These are phyloP conservation scores for Clinocottus analis DNA, from an alignment of 2,113 vertebrate species.

Conservation along the genomic window DNA sequence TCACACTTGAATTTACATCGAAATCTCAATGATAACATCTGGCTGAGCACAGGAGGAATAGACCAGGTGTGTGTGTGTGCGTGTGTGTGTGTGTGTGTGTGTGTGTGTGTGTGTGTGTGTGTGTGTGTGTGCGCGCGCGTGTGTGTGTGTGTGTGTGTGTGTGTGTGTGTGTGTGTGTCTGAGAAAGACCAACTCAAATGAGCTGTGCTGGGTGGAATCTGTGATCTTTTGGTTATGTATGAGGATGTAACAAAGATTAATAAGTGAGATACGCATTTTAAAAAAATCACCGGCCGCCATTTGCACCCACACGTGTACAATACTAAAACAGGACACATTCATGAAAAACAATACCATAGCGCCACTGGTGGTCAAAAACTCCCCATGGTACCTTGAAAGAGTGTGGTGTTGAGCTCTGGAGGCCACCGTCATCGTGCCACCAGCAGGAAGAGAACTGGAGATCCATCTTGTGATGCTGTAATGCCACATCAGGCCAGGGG, in stretches of 20 bases:
- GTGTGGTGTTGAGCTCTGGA: background rate
- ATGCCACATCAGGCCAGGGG: background rate
- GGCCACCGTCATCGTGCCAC: background rate
- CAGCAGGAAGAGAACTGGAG: background rate
- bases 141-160: conserved; percentile 24
- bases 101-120: background rate
- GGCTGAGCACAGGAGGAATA: conserved; percentile 22
- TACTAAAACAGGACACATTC: too few relatives aligned
- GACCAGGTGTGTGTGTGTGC: conserved; percentile 26
- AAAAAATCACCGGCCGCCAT: background rate
- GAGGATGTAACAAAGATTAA: conserved; percentile 9
- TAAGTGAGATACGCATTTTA: background rate
- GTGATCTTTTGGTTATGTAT: conserved; percentile 18
- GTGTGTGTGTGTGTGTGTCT: background rate
- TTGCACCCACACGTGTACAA: background rate
- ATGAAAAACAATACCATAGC: background rate
- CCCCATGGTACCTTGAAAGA: background rate
- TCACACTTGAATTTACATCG: conserved; percentile 71
- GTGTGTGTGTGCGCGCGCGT: conserved; percentile 20
- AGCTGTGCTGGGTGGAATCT: background rate
- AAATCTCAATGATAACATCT: conserved; percentile 68
- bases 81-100: conserved; percentile 10
- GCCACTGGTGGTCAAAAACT: background rate
- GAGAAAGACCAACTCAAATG: background rate
- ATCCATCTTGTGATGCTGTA: background rate